phyloP scores from a whole-genome alignment of 2,797 vertebrate species.

The Sebastes oblongus region DNA sequence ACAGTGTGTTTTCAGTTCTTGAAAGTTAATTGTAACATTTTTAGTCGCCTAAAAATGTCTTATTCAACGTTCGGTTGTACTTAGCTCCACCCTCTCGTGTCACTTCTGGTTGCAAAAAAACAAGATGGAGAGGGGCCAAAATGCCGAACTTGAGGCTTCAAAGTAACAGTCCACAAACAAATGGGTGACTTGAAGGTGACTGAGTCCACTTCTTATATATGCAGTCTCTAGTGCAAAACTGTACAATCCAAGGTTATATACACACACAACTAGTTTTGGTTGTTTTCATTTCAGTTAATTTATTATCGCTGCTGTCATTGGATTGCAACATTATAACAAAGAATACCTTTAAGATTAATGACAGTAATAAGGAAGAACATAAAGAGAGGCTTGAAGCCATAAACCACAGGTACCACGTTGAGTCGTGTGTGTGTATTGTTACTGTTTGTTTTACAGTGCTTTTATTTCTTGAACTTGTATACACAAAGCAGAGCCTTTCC shows the following conservation, averaged over 20 bases:
- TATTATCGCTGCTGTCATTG: background rate
- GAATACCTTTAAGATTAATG: conserved; percentile 9
- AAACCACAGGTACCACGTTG: background rate
- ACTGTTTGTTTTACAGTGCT: background rate
- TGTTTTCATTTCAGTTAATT: background rate
- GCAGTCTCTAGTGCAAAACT: background rate
- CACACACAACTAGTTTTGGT: background rate
- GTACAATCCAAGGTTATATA: background rate
- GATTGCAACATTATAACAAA: background rate
- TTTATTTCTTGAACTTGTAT: background rate
- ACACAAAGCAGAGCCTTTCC: background rate
- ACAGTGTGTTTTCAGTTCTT: too few species aligned
- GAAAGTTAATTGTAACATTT: too few species aligned
- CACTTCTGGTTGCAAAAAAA: too few species aligned
- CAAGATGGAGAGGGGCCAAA: too few species aligned
- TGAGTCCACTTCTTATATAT: too few species aligned
- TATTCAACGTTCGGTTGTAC: too few species aligned
- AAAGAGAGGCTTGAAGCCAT: background rate
- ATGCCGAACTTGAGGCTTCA: too few species aligned
- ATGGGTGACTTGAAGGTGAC: too few species aligned
- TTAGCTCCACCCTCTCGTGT: too few species aligned
- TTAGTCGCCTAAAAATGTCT: too few species aligned
- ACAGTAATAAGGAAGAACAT: background rate
- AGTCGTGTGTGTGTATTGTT: background rate
- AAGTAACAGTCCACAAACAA: background rate